Conservation (phyloP, 2,888 invertebrate genomes). For the Leucozona laternaria region DNA sequence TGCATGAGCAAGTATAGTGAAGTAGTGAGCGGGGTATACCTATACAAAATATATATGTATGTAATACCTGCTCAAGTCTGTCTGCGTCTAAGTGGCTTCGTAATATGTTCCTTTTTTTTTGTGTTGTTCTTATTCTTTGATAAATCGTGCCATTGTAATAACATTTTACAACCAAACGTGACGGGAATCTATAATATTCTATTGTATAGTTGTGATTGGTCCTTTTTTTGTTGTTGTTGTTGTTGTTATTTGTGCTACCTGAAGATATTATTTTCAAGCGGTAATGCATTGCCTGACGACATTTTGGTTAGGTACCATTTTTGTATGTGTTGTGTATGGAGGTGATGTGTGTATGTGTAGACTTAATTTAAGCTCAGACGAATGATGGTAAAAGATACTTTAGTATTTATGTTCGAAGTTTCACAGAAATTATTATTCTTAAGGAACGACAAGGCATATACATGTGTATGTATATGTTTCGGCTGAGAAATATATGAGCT, state of each 20-base stretch:
- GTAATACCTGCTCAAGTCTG: constrained; percentile 16
- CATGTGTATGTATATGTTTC: background rate
- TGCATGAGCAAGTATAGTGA: background rate
- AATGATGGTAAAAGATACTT: constrained; percentile 25
- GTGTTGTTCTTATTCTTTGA: constrained; percentile 1
- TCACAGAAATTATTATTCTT: constrained; percentile 19
- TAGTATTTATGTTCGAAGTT: constrained; percentile 26
- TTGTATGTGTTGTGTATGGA: background rate
- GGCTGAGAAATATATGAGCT: background rate
- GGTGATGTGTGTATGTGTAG: background rate
- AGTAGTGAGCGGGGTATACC: background rate
- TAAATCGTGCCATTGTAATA: constrained; percentile 47
- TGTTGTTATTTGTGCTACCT: background rate
- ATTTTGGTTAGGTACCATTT: background rate
- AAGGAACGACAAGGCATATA: constrained; percentile 1
- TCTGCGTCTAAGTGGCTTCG: constrained; percentile 25
- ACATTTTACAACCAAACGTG: constrained; percentile 50
- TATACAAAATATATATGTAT: background rate
- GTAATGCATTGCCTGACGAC: constrained; percentile 22
- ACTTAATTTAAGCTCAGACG: constrained; percentile 20
- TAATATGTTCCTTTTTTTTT: background rate
- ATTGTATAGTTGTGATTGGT: constrained; percentile 17
- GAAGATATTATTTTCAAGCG: constrained; percentile 35
- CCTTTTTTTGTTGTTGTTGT: background rate
- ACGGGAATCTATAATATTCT: constrained; percentile 40